phyloP scores from a whole-genome alignment of 2,888 invertebrate genomes.

The Merodon equestris region DNA sequence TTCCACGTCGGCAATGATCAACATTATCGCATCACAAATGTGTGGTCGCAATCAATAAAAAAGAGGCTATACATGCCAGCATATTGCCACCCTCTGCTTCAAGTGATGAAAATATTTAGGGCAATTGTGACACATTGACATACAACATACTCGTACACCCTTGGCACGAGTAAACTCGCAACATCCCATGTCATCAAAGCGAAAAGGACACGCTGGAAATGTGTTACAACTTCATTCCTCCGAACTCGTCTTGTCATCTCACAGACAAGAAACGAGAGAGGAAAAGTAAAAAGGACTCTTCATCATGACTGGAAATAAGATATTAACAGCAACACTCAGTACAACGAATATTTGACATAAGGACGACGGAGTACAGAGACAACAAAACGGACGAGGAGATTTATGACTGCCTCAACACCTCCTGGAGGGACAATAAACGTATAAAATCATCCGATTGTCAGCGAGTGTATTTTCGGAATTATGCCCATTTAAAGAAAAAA shows the following conservation, averaged over 20 bases:
- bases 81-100: conserved; percentile 22
- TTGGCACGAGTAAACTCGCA: conserved; percentile 5
- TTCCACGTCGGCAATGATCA: conserved; percentile 50
- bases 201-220: conserved; percentile 36
- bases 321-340: conserved; percentile 55
- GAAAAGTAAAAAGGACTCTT: conserved; percentile 54
- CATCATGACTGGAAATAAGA: conserved; percentile 64
- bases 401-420: conserved; percentile 48
- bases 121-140: conserved; percentile 64
- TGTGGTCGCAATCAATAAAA: conserved; percentile 35
- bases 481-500: conserved; percentile 27
- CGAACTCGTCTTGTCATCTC: too few species aligned
- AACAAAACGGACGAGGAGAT: conserved; percentile 40
- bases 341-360: conserved; percentile 59
- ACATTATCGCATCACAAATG: conserved; percentile 47
- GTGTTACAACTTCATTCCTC: conserved; percentile 19
- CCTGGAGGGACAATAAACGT: conserved; percentile 67
- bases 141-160: conserved; percentile 55
- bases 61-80: conserved; percentile 28
- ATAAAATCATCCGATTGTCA: conserved; percentile 58
- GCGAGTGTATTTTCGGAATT: conserved; percentile 56
- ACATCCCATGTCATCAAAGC: conserved; percentile 24
- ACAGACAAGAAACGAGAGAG: too few species aligned
- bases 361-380: conserved; percentile 33
- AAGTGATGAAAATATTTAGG: conserved; percentile 52